Evolutionary conservation across 2,888 invertebrate species (phyloP), one percentile per base, ranked within the genome.

Genomic region (Pecten maximus): DNA sequence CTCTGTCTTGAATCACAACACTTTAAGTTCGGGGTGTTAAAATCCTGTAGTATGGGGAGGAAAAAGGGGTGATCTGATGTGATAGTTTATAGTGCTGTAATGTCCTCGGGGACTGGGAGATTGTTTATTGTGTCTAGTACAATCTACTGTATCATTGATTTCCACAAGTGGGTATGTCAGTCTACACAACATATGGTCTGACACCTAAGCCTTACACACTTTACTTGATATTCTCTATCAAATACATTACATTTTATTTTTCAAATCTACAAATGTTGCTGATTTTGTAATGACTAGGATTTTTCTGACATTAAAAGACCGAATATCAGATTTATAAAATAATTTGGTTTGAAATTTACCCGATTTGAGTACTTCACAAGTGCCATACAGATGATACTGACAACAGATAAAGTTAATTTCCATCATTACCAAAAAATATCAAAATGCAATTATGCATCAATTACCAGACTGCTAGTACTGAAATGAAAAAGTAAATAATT

Each of bases 111-210:
- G 74, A 74, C 74, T 1, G 28, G 12, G 1, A 60, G 60, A 60
- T 60, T 60, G 35, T 28, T 74, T 74, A 74, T 16, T 35, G 35
- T 28, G 12, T 74, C 74, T 28, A n/a, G 74, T 74, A 74, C 60
- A 60, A 74, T 74, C 74, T 74, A 74, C 74, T 74, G 74, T 12
- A 74, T 28, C 74, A 74, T 35, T 74, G 74, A 74, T 74, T 74
- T 74, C 28, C 74, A 74, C 35, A 74, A 74, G 60, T 60, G n/a
- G 60, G 60, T 60, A 60, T 16, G 60, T 60, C 23, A 60, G 60
- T 60, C n/a, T 60, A 8, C 1, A 23, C 74, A 74, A 74, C 74
- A 74, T 28, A 74, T 74, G 35, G 35, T 74, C 28, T 28, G 8
- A 74, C 74, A 74, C 74, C 35, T 74, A 28, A 74, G 19, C 19